A percentile compares a stretch with the other conserved stretches of the same genome.
Conservation (phyloP, 1,140 invertebrate genomes). For the Bradynema listronoti region DNA sequence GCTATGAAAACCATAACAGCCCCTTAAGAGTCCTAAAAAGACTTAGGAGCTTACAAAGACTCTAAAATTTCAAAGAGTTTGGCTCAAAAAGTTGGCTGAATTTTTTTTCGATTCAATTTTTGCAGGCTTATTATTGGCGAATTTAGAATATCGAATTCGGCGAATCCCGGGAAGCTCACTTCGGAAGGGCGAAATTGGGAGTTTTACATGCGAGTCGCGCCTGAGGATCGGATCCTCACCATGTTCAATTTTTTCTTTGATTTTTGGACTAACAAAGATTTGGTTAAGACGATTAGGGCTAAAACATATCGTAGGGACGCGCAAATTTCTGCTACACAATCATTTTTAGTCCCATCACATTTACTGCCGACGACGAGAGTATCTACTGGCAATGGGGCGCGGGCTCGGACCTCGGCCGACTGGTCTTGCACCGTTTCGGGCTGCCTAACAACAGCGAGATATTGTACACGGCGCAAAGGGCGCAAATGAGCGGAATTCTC, state of each 20-base stretch:
- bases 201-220: conserved; percentile 43
- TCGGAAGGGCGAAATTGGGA: conserved; percentile 48
- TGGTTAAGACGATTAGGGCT: too few relatives aligned
- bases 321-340: too few relatives aligned
- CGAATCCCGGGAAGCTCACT: conserved; percentile 39
- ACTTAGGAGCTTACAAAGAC: too few relatives aligned
- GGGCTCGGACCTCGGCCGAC: conserved; percentile 49
- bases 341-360: conserved; percentile 47
- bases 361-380: conserved; percentile 46
- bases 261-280: neutral
- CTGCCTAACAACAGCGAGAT: conserved; percentile 46
- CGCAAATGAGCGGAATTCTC: conserved; percentile 42
- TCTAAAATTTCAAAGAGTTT: too few relatives aligned
- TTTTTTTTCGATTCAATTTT: too few relatives aligned
- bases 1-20: too few relatives aligned
- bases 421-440: conserved; percentile 49
- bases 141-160: conserved; percentile 37
- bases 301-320: too few relatives aligned
- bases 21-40: too few relatives aligned
- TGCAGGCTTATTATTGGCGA: too few relatives aligned
- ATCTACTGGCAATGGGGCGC: conserved; percentile 56
- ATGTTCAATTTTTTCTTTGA: conserved; percentile 23
- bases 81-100: too few relatives aligned
- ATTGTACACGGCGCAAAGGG: conserved; percentile 44
- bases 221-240: conserved; percentile 51